Base-by-base conservation (phyloP, 2,113 vertebrate genomes). In the Sakesphorus luctuosus region DNA sequence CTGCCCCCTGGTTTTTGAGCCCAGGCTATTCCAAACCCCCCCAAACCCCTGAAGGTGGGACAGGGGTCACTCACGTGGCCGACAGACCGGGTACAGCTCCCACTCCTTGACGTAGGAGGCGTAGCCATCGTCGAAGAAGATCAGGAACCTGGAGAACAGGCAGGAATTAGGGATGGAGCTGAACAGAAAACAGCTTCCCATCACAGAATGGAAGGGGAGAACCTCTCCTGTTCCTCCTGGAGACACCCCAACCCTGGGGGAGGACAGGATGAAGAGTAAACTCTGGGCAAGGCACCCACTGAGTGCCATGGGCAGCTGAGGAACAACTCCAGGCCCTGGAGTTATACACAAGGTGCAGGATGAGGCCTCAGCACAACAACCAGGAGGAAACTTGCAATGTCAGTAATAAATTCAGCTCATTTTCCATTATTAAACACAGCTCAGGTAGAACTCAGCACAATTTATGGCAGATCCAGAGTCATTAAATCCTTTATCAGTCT, bases 71-170 rank as follows among this genome's bases (percentile, higher is more conserved):
- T 99, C 98, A 99, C 99, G 3, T 20, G 99, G 99, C 84, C 99
- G 96, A 94, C 99, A 99, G 81, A 99, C 94, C 0, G 99, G 98
- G 94, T 99, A 99, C 21, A 99, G 98, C 85, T 99, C 99, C 40
- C 99, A 98, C 59, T 99, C 98, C 16, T 98, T 98, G 63, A 99
- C 99, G 7, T 99, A 99, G 0, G 99, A 99, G 8, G 99, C 99
- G 5, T 99, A 99, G 11, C 99, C 99, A 2, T 99, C 99, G 12
- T 99, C 99, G 3, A 99, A 99, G 96, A 99, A 99, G 87, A 99
- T 99, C 73, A 99, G 98, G 93, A 99, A 99, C 96, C 99, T 99
- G 96, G 55, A 36, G n/a, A 77, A 33, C 1, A 25, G 9, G 43
- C 0, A 0, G 73, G 36, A 52, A 25, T 66, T 1, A 12, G 55